phyloP scores from a whole-genome alignment of 2,113 vertebrate genomes.

The Poecilia latipinna region DNA sequence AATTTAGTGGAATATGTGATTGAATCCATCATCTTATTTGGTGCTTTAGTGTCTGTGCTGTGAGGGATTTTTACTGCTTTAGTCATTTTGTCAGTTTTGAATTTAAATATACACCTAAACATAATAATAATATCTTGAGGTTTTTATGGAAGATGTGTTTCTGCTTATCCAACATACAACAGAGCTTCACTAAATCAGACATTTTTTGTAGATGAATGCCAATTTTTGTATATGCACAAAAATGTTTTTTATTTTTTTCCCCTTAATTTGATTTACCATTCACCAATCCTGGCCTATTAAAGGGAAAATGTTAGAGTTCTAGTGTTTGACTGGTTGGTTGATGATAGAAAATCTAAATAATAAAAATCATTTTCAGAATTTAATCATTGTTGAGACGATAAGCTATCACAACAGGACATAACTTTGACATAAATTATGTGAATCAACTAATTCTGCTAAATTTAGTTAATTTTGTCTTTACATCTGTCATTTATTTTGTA shows the following conservation, averaged over 20 bases:
- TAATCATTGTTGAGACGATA: background rate
- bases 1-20: background rate
- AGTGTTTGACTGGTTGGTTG: no score
- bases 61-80: background rate
- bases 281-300: background rate
- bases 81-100: background rate
- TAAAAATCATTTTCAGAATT: background rate
- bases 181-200: background rate
- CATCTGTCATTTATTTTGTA: constrained; percentile 60
- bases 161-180: background rate
- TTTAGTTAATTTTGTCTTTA: background rate
- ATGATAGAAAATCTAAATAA: background rate
- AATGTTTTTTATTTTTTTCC: no score
- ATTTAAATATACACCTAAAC: background rate
- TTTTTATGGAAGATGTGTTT: background rate
- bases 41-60: background rate
- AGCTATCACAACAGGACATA: background rate
- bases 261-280: background rate
- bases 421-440: background rate
- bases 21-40: background rate
- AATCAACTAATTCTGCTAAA: background rate
- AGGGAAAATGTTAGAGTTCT: background rate
- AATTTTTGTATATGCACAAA: no score
- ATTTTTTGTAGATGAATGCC: no score
- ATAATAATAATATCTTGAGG: background rate